Percentiles rank a stretch among this genome's conserved stretches.
These are phyloP conservation scores for Danio rerio DNA, from an alignment of 2,113 vertebrate species.

Conservation along the genomic window GRCz12tu NC_133196.1:8446501-8447000, in stretches of 20 bases:
- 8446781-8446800: too few relatives aligned
- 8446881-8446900: too few relatives aligned
- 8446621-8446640: neutral
- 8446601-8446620: neutral
- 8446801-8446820: neutral
- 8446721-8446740: neutral
- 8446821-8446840: neutral
- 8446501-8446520: neutral
- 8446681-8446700: too few relatives aligned
- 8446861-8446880: too few relatives aligned
- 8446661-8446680: neutral
- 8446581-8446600: slow-evolving; percentile 8
- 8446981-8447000: too few relatives aligned
- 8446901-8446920: too few relatives aligned
- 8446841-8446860: too few relatives aligned
- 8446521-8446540: slow-evolving; percentile 21
- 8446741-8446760: neutral
- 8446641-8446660: neutral
- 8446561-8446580: neutral
- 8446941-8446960: too few relatives aligned
- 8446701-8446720: neutral
- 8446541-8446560: neutral
- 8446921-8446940: too few relatives aligned
- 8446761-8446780: neutral
- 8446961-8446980: too few relatives aligned